Conservation (phyloP, 2,113 vertebrate species). For the Nicator chloris region DNA sequence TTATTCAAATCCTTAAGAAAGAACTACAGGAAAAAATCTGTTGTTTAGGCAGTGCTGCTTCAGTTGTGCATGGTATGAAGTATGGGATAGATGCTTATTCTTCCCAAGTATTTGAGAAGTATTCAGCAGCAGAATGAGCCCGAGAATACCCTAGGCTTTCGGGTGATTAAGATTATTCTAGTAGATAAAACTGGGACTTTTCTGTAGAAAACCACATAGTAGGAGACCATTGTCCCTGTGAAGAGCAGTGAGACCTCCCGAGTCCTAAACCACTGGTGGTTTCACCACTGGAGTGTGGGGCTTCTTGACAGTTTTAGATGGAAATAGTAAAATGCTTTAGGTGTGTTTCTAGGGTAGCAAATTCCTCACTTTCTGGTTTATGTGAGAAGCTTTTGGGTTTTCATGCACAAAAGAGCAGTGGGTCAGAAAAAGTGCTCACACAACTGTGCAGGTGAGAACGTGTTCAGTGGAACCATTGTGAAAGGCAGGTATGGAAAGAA, state of each 20-base stretch:
- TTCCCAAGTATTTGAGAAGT: background rate
- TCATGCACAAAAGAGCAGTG: background rate
- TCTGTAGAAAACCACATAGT: background rate
- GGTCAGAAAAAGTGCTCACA: background rate
- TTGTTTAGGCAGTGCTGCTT: background rate
- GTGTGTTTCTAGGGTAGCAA: background rate
- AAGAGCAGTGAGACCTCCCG: background rate
- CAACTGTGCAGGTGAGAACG: background rate
- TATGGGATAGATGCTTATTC: background rate
- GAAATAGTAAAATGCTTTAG: background rate
- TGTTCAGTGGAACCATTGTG: background rate
- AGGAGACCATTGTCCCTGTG: background rate
- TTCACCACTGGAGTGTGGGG: background rate
- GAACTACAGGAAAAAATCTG: background rate
- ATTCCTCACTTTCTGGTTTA: background rate
- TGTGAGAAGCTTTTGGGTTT: background rate
- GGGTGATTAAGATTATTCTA: background rate
- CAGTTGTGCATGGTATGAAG: background rate
- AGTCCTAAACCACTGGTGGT: background rate
- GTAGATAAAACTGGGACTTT: background rate
- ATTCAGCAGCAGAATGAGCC: background rate
- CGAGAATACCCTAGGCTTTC: fast-evolving
- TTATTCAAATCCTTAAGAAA: background rate
- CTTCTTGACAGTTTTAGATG: background rate
- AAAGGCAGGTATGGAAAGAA: background rate